Conservation (phyloP, 2,113 vertebrate genomes). For the Mobula birostris region DNA sequence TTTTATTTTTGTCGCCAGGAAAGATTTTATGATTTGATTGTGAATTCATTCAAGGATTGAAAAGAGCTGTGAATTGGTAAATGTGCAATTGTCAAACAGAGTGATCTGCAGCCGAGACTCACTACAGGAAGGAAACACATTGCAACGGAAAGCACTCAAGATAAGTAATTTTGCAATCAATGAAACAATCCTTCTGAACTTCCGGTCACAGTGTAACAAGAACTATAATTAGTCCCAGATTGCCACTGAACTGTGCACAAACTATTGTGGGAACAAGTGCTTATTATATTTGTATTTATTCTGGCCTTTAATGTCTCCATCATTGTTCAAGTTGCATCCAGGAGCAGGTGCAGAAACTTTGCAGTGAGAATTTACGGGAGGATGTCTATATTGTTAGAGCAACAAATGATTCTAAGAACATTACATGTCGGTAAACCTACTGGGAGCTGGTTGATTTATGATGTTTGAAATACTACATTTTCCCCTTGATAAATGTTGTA, state of each 20-base stretch:
- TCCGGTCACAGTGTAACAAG: background rate
- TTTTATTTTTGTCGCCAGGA: background rate
- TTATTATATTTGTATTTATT: background rate
- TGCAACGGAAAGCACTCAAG: background rate
- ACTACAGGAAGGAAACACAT: slow-evolving; percentile 28
- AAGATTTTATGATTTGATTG: background rate
- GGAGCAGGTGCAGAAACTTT: background rate
- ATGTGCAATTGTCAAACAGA: slow-evolving; percentile 21
- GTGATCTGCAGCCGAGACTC: background rate
- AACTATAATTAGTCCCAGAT: background rate
- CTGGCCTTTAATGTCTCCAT: background rate
- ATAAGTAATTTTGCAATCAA: background rate
- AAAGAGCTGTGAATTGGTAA: slow-evolving; percentile 22
- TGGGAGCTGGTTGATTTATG: background rate
- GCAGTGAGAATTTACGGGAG: background rate
- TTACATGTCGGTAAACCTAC: background rate
- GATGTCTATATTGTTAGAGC: background rate
- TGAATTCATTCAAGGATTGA: background rate
- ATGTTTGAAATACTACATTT: background rate
- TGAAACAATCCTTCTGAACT: background rate
- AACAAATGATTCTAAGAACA: background rate
- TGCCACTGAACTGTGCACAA: background rate
- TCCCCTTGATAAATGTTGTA: background rate
- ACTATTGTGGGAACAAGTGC: background rate
- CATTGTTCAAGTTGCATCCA: background rate